Base-by-base conservation (phyloP, 2,888 invertebrate genomes). In the Platycnemis pennipes region DNA sequence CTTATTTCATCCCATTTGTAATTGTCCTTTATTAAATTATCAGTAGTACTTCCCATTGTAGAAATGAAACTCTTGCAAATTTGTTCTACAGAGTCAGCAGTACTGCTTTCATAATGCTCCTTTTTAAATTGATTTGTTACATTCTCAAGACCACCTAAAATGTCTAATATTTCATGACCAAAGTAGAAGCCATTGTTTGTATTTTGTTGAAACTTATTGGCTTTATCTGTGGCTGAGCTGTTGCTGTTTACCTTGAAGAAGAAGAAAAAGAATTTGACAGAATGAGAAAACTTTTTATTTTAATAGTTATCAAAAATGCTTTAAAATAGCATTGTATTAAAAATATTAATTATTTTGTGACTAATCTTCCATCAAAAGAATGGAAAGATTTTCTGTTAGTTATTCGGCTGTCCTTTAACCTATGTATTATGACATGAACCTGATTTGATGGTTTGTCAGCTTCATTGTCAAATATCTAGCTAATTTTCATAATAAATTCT, bases 1-100 rank as follows among this genome's bases (percentile, higher is more conserved):
- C n/a, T 22, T 42, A 91, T 42, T 91, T 91, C 63, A 13, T 91
- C 44, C 91, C 91, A 91, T 69, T 56, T 22, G 56, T 22, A n/a
- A 3, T 26, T 53, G 4, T 44, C 44, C 37, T n/a, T 63, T 63
- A 91, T 91, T 42, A 91, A 7, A 44, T 63, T 91, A 26, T 91
- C 44, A 13, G 63, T 91, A 8, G 44, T n/a, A 44, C 49, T 91
- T 69, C 63, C 63, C 44, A 91, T 42, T 44, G 22, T 91, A n/a
- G n/a, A 44, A 44, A 63, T n/a, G 42, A 91, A 53, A 63, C n/a
- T n/a, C 63, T 69, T 63, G 45, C 31, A 63, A 2, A 26, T n/a
- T 42, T 63, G 19, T 8, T 16, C 44, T 0, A 87, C 44, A 19
- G 31, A n/a, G n/a, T 11, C 13, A 44, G 63, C 19, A 42, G 37